A percentile compares a stretch with the other conserved stretches of the same genome.
Evolutionary conservation across 2,113 vertebrate species (phyloP).

Genomic region (Spheniscus mendiculus): DNA sequence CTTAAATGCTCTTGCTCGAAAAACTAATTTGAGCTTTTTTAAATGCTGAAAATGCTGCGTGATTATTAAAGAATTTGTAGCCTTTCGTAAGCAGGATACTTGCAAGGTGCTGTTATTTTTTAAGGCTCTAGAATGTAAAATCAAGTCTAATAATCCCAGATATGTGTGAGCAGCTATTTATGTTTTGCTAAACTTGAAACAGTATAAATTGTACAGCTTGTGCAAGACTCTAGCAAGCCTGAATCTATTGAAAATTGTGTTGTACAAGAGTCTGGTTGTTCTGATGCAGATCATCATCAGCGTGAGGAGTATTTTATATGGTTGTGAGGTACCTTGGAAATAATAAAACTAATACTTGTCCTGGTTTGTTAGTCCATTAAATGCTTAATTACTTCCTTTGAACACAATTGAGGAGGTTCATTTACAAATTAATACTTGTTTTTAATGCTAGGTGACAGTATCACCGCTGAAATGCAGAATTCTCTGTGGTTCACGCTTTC

Average conservation of each 20-base stretch:
- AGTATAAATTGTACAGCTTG: neutral
- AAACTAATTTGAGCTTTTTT: neutral
- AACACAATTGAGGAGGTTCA: neutral
- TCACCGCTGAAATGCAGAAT: neutral
- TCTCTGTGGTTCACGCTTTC: neutral
- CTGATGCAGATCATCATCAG: neutral
- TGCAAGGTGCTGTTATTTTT: neutral
- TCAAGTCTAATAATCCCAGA: neutral
- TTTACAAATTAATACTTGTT: slow-evolving; percentile 31
- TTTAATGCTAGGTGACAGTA: slow-evolving; percentile 48
- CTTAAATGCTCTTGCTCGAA: neutral
- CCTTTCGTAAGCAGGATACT: neutral
- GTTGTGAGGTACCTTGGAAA: neutral
- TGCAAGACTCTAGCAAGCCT: neutral
- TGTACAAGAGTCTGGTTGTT: neutral
- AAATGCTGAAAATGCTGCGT: neutral
- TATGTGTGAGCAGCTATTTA: neutral
- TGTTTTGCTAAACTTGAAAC: neutral
- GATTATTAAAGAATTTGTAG: neutral
- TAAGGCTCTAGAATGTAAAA: neutral
- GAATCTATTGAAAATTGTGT: neutral
- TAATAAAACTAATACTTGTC: slow-evolving; percentile 30
- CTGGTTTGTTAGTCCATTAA: slow-evolving; percentile 25
- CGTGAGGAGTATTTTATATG: neutral
- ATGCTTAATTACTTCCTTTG: slow-evolving; percentile 34